These are phyloP conservation scores for Eudyptes chrysolophus DNA, from an alignment of 2,113 vertebrate genomes.

Conservation along the genomic window DNA sequence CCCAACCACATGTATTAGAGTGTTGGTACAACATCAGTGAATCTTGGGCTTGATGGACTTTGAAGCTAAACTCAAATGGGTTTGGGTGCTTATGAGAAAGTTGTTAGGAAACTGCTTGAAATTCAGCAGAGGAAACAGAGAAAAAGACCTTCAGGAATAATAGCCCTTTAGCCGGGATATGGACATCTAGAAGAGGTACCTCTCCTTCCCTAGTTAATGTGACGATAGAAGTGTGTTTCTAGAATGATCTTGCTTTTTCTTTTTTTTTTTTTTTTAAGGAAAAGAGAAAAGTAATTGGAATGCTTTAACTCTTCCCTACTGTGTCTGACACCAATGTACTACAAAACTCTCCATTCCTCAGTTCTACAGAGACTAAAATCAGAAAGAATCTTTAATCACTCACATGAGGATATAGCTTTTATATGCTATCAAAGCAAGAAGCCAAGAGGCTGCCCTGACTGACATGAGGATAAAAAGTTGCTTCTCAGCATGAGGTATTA, in stretches of 20 bases:
- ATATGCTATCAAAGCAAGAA: background rate
- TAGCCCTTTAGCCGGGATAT: background rate
- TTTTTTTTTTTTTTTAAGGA: background rate
- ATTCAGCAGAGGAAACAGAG: background rate
- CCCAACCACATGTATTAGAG: background rate
- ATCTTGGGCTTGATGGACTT: background rate
- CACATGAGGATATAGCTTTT: background rate
- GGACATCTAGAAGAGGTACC: fast-evolving
- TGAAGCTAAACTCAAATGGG: background rate
- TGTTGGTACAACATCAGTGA: background rate
- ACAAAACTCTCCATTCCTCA: background rate
- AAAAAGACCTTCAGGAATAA: background rate
- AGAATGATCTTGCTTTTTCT: background rate
- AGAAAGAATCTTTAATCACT: background rate
- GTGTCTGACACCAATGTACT: background rate
- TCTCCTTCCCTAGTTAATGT: background rate
- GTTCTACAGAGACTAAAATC: background rate
- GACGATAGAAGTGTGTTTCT: background rate
- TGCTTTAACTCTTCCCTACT: background rate
- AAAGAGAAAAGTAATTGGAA: background rate
- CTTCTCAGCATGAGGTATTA: background rate
- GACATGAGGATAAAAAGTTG: background rate
- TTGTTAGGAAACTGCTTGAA: background rate
- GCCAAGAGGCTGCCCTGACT: background rate
- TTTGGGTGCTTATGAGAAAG: background rate